Evolutionary conservation across 2,113 vertebrate genomes (phyloP).

Genomic region (Rhodinocichla rosea): DNA sequence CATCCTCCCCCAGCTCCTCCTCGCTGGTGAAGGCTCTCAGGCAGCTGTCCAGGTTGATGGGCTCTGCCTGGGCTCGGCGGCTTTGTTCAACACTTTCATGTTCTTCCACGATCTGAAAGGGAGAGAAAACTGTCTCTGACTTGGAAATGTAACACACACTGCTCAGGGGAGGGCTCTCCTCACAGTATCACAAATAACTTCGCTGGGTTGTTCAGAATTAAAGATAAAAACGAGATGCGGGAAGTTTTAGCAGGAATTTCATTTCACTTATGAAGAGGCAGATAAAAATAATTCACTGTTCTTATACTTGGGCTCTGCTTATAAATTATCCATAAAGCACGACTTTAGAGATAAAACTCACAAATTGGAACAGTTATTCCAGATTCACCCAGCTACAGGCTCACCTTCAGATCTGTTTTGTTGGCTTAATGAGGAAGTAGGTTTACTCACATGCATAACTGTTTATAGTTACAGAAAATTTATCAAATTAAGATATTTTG

Average conservation of each 20-base stretch:
- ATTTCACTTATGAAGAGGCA: neutral
- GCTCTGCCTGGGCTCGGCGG: conserved; percentile 90
- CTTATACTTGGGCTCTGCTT: neutral
- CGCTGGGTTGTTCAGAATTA: neutral
- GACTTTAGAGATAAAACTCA: neutral
- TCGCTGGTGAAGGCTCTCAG: conserved; percentile 95
- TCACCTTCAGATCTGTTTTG: neutral
- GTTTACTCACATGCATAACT: neutral
- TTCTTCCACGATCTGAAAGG: conserved; percentile 88
- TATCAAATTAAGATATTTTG: neutral
- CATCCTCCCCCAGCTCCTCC: conserved; percentile 95
- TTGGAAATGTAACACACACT: neutral
- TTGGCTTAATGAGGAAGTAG: neutral
- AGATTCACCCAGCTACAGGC: neutral
- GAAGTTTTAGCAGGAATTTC: neutral
- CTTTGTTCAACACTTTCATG: conserved; percentile 95
- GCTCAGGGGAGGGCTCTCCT: neutral
- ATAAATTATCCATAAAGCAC: neutral
- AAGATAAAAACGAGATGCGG: neutral
- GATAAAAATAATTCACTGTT: neutral
- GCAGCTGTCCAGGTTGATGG: conserved; percentile 96
- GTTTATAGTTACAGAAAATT: neutral
- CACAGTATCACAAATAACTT: neutral
- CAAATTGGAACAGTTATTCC: neutral
- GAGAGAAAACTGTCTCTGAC: neutral